phyloP scores from a whole-genome alignment of 2,888 invertebrate genomes.

The Drosophila macrospina region DNA sequence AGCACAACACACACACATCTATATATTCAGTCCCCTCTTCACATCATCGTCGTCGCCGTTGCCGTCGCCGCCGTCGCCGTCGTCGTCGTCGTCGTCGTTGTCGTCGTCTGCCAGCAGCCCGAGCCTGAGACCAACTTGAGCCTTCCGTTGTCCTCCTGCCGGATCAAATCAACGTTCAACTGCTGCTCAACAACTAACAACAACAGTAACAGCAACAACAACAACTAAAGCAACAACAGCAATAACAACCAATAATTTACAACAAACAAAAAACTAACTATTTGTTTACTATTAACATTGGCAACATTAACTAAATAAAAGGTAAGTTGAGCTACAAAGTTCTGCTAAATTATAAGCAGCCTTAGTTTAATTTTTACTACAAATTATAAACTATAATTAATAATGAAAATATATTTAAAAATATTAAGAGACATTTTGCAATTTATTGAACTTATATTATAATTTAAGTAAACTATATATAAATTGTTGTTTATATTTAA shows the following conservation, averaged over 20 bases:
- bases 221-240: slow-evolving; percentile 10
- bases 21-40: slow-evolving; percentile 39
- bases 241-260: too few species aligned
- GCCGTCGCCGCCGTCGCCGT: too few species aligned
- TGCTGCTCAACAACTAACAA: slow-evolving; percentile 46
- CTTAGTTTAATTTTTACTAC: too few species aligned
- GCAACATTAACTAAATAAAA: slow-evolving; percentile 64
- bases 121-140: slow-evolving; percentile 48
- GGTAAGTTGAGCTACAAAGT: slow-evolving; percentile 43
- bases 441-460: background rate
- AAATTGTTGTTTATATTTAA: background rate
- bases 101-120: slow-evolving; percentile 46
- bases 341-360: too few species aligned
- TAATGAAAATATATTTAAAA: background rate
- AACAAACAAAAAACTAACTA: too few species aligned
- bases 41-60: slow-evolving; percentile 48
- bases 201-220: slow-evolving; percentile 25
- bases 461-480: background rate
- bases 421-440: background rate
- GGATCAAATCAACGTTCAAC: slow-evolving; percentile 39
- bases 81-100: too few species aligned
- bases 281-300: slow-evolving; percentile 32
- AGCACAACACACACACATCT: slow-evolving; percentile 47
- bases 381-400: too few species aligned
- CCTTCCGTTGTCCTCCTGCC: slow-evolving; percentile 53